Base-by-base conservation (phyloP, 2,797 vertebrate genomes). In the Carcharodon carcharias region DNA sequence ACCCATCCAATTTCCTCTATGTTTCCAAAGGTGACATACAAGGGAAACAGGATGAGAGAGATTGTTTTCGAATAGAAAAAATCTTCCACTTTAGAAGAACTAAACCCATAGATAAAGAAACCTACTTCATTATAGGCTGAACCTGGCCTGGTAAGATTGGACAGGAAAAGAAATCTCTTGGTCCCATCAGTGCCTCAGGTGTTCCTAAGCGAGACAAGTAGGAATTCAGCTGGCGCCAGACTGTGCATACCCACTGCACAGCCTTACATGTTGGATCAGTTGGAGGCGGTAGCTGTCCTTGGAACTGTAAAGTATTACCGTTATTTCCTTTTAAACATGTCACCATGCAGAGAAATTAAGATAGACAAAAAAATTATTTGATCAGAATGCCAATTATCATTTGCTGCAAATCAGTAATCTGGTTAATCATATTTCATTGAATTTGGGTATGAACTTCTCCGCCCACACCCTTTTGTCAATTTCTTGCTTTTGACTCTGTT, bases 201-300 rank as follows among this genome's bases (percentile, higher is more conserved):
- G 98, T 99, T 67, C 99, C 99, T 73, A 99, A 97, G 4, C 98
- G 98, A 26, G 99, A 98, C 96, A 99, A 98, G 96, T 99, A 99
- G 96, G 98, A 98, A 96, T 99, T 99, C 96, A 99, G 98, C 97
- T 99, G 99, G 96, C 98, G 98, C 99, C 99, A 99, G 14, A 99
- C 98, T 0, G 98, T 98, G 94, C 98, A 98, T 96, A 98, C 98
- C 99, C 99, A 99, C 97, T 98, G 97, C 94, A 99, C 97, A 0
- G 97, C 97, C 96, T 97, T 98, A 97, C 98, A 98, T 96, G 98
- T 97, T 0, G 98, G 97, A 93, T 98, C 98, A 0, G 98, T 98
- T 0, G 98, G 97, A 23, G 98, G 97, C 97, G 98, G 98, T 45
- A 97, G 45, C 97, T 96, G 97, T 96, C 97, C 98, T 97, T 96